Percentiles rank a stretch among this genome's conserved stretches.
Evolutionary conservation across 2,113 vertebrate species (phyloP).

Genomic region (Planiliza haematocheilus): DNA sequence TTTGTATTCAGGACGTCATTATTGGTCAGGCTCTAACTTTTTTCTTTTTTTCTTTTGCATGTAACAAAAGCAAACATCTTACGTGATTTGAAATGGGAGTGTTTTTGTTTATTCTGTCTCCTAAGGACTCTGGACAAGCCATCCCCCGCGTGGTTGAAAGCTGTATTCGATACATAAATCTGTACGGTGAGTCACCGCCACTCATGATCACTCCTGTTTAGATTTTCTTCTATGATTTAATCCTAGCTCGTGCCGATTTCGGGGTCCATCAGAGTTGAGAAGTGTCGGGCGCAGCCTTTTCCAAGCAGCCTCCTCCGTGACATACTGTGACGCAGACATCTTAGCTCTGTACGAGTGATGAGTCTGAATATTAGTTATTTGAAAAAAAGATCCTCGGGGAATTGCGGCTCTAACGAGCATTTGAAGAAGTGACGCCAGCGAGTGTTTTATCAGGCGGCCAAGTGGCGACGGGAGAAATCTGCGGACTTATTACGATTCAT

Average conservation of each 20-base stretch:
- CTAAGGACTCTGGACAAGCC: slow-evolving; percentile 94
- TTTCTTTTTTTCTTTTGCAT: no score
- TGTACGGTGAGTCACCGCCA: slow-evolving; percentile 89
- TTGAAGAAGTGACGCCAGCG: slow-evolving; percentile 1
- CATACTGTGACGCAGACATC: neutral
- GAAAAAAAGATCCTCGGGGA: neutral
- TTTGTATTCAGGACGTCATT: neutral
- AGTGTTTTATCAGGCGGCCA: neutral
- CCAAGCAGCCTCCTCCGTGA: neutral
- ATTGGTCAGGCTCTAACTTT: slow-evolving; percentile 38
- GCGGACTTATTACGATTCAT: slow-evolving; percentile 53
- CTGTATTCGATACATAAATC: slow-evolving; percentile 98
- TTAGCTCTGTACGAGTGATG: neutral
- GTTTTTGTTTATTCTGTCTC: slow-evolving; percentile 37
- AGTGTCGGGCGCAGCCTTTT: slow-evolving; percentile 1
- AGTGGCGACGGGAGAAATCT: neutral
- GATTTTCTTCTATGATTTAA: no score
- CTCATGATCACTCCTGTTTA: neutral
- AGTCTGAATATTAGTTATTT: slow-evolving; percentile 1
- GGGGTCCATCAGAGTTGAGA: neutral
- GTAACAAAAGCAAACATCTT: neutral
- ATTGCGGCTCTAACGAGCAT: neutral
- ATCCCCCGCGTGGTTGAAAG: slow-evolving; percentile 98
- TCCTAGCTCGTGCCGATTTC: no score
- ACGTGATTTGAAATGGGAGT: slow-evolving; percentile 21